These are phyloP conservation scores for Pungitius pungitius DNA, from an alignment of 2,113 vertebrate genomes.

Conservation along the genomic window DNA sequence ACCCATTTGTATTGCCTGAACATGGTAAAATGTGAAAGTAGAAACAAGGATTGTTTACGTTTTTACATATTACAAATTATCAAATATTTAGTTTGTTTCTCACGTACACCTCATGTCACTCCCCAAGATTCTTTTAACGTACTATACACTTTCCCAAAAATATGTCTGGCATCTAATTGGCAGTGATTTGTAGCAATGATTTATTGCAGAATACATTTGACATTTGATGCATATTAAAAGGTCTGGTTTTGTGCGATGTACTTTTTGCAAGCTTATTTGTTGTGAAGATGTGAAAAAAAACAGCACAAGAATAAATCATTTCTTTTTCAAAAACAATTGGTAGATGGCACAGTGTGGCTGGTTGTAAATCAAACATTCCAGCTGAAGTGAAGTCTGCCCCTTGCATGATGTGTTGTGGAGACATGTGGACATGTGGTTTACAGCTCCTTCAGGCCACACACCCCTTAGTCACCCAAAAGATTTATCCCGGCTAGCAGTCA, in stretches of 20 bases:
- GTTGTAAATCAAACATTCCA: constrained; percentile 69
- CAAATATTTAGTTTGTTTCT: background rate
- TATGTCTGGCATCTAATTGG: background rate
- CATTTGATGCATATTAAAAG: background rate
- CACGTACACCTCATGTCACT: background rate
- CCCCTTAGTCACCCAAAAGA: constrained; percentile 20
- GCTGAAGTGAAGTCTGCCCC: constrained; percentile 74
- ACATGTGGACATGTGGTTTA: constrained; percentile 53
- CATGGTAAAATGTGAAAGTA: too few species aligned
- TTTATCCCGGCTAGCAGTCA: constrained; percentile 26
- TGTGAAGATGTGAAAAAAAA: background rate
- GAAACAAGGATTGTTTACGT: background rate
- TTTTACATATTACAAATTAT: too few species aligned
- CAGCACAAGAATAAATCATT: background rate
- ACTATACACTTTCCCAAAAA: background rate
- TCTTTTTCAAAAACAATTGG: constrained; percentile 37
- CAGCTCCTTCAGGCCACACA: constrained; percentile 46
- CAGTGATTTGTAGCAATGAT: background rate
- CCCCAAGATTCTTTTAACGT: background rate
- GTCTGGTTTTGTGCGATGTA: background rate
- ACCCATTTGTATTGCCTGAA: too few species aligned
- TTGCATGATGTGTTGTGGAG: constrained; percentile 73
- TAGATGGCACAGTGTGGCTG: constrained; percentile 46
- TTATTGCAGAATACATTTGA: background rate
- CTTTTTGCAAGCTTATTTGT: background rate